A percentile compares a stretch with the other conserved stretches of the same genome.
These are phyloP conservation scores for Blera fallax DNA, from an alignment of 2,888 invertebrate genomes.

Conservation along the genomic window DNA sequence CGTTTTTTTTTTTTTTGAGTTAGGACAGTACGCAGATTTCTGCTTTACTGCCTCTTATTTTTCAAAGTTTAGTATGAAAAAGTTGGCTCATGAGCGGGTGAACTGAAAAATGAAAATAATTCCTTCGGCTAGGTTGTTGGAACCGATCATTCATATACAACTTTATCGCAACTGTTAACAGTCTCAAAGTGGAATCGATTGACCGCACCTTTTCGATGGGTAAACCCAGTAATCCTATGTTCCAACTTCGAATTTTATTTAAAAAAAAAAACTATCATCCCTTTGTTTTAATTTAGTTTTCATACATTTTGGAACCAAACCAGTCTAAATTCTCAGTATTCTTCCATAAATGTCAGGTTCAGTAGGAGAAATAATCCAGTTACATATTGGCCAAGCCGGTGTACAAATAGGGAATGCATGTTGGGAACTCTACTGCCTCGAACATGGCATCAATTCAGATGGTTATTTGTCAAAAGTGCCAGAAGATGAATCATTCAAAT, in stretches of 20 bases:
- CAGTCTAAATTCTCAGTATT: conserved; percentile 15
- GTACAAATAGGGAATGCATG: conserved; percentile 90
- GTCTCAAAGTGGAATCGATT: too few relatives aligned
- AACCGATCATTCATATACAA: too few relatives aligned
- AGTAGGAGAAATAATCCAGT: conserved; percentile 86
- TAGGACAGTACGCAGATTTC: too few relatives aligned
- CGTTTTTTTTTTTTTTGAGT: too few relatives aligned
- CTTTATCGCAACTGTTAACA: too few relatives aligned
- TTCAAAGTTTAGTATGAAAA: too few relatives aligned
- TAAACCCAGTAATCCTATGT: too few relatives aligned
- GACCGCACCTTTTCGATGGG: too few relatives aligned
- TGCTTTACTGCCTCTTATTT: too few relatives aligned
- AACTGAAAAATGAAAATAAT: too few relatives aligned
- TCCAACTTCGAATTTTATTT: neutral
- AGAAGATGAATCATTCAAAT: conserved; percentile 76
- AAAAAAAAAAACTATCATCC: neutral
- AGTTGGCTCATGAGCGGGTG: too few relatives aligned
- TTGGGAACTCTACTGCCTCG: conserved; percentile 90
- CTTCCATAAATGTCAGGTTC: neutral
- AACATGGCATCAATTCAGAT: conserved; percentile 89
- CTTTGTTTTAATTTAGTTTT: neutral
- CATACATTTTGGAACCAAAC: neutral
- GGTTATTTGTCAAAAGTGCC: conserved; percentile 82
- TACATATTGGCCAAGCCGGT: conserved; percentile 92
- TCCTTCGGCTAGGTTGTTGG: too few relatives aligned